Conservation (phyloP, 1,140 invertebrate species). For the Bombus impatiens region DNA sequence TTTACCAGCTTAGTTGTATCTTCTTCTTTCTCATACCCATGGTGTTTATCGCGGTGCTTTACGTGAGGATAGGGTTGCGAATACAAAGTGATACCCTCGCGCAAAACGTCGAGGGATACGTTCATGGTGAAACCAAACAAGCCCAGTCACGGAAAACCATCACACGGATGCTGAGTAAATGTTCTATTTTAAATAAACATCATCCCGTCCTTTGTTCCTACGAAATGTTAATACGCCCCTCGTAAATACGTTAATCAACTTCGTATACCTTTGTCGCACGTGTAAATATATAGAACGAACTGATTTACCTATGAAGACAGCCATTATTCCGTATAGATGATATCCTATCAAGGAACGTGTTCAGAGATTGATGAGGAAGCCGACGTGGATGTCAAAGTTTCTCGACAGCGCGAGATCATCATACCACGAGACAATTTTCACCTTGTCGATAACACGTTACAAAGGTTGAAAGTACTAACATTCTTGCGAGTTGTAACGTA, state of each 20-base stretch:
- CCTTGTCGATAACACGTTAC: not conserved
- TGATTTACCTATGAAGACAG: not conserved
- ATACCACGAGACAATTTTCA: not conserved
- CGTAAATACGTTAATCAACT: not conserved
- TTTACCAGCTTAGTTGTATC: constrained; percentile 91
- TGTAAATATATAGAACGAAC: not conserved
- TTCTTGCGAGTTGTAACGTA: not conserved
- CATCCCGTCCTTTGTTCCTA: too few relatives aligned
- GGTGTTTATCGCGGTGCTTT: constrained; percentile 89
- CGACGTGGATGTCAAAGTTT: not conserved
- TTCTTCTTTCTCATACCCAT: constrained; percentile 94
- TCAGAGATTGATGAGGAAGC: constrained; percentile 9
- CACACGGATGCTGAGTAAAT: constrained; percentile 91
- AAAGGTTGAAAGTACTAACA: not conserved
- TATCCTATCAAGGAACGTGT: not conserved
- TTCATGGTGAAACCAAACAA: constrained; percentile 86
- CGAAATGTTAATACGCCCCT: not conserved
- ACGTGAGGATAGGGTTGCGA: constrained; percentile 89
- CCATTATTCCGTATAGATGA: not conserved
- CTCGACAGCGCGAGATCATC: not conserved
- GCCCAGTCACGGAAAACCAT: constrained; percentile 88
- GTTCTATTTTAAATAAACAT: not conserved
- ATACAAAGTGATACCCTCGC: constrained; percentile 84
- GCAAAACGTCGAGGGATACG: constrained; percentile 83
- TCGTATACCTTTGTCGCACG: not conserved